Evolutionary conservation across 2,888 invertebrate genomes (phyloP).

Genomic region (Ernsta delagoae): DNA sequence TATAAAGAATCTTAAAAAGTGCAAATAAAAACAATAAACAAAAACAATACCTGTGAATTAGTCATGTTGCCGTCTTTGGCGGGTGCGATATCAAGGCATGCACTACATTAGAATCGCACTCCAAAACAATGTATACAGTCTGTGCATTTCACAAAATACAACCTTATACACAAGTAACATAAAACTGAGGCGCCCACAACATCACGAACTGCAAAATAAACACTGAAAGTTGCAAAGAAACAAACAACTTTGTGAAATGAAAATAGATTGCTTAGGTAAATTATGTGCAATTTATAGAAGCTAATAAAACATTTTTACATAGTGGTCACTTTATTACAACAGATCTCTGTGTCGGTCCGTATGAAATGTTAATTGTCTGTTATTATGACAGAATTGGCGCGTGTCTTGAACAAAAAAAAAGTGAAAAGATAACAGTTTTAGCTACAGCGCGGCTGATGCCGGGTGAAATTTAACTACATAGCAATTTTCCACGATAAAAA

Average conservation of each 20-base stretch:
- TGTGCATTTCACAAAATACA: conserved; percentile 77
- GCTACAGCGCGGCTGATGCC: conserved; percentile 55
- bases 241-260: conserved; percentile 64
- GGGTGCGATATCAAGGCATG: conserved; percentile 76
- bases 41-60: conserved; percentile 85
- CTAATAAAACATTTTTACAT: conserved; percentile 37
- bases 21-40: conserved; percentile 60
- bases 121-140: conserved; percentile 67
- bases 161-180: conserved; percentile 73
- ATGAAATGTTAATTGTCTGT: conserved; percentile 59
- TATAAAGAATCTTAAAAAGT: too few relatives aligned
- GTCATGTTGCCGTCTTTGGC: conserved; percentile 81
- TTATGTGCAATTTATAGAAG: conserved; percentile 48
- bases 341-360: conserved; percentile 55
- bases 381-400: conserved; percentile 66
- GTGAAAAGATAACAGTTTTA: conserved; percentile 68
- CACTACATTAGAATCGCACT: conserved; percentile 77
- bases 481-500: conserved; percentile 49
- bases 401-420: conserved; percentile 75
- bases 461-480: conserved; percentile 74
- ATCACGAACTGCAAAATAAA: conserved; percentile 73
- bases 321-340: conserved; percentile 49
- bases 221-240: conserved; percentile 79
- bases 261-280: conserved; percentile 42
- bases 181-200: conserved; percentile 73